A percentile compares a stretch with the other conserved stretches of the same genome.
These are phyloP conservation scores for Kryptolebias marmoratus DNA, from an alignment of 2,113 vertebrate genomes.

Conservation along the genomic window DNA sequence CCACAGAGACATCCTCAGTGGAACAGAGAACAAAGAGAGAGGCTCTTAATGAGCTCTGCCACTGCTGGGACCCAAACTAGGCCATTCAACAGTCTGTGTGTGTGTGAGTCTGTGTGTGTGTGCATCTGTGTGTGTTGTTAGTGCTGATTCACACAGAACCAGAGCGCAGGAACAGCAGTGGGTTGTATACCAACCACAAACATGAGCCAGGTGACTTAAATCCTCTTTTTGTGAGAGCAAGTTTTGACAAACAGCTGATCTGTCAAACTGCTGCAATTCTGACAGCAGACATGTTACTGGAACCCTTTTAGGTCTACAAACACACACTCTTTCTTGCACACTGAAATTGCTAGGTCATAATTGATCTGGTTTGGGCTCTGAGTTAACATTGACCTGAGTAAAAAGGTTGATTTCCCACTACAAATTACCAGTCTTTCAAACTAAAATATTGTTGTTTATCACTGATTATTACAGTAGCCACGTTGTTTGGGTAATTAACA, in stretches of 20 bases:
- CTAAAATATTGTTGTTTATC: too few relatives aligned
- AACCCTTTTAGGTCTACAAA: background rate
- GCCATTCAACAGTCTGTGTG: constrained; percentile 55
- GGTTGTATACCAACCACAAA: constrained; percentile 39
- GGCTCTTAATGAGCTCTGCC: constrained; percentile 73
- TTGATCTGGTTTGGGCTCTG: too few relatives aligned
- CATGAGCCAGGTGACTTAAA: constrained; percentile 44
- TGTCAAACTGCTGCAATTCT: background rate
- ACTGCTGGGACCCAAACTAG: constrained; percentile 72
- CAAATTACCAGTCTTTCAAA: too few relatives aligned
- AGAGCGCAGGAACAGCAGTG: constrained; percentile 37
- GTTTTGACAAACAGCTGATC: constrained; percentile 8
- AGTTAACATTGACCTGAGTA: too few relatives aligned
- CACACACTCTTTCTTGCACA: too few relatives aligned
- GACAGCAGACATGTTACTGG: background rate
- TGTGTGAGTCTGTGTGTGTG: constrained; percentile 28
- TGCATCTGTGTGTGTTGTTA: constrained; percentile 20
- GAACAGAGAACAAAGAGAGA: constrained; percentile 68
- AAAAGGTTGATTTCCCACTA: too few relatives aligned
- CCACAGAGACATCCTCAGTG: constrained; percentile 62
- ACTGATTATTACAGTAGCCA: too few relatives aligned
- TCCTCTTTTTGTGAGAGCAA: constrained; percentile 25
- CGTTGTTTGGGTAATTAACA: too few relatives aligned
- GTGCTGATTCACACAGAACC: constrained; percentile 31
- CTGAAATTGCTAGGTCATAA: too few relatives aligned